Evolutionary conservation across 1,140 invertebrate genomes (phyloP), one percentile per base, ranked within the genome.

Genomic region (Bombyx mandarina): DNA sequence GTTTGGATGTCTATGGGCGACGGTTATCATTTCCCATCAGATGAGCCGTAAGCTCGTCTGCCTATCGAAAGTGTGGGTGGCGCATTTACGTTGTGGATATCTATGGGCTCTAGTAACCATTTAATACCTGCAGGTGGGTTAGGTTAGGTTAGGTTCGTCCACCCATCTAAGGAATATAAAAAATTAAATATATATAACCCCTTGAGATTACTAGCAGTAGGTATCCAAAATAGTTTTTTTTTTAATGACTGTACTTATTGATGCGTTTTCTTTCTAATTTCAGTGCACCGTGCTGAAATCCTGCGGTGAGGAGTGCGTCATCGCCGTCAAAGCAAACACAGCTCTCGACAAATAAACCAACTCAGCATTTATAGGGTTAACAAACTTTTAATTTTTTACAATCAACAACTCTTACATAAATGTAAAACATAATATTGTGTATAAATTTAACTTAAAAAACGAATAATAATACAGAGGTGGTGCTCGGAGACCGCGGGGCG

Each of bases 301-400:
- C 69, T 97, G 95, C 86, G 94, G 94, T 66, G 95, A 97, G 89
- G 95, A 97, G 89, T 95, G 95, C 89, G 95, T 97, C 68, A 96
- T 97, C 90, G 95, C 96, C 86, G 94, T 95, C 79, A 97, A 97
- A 91, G 94, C 93, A 90, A 97, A 97, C 90, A 96, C 94, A 86
- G 94, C 94, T 89, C 91, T 95, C 74, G 95, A 97, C 89, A 97
- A 96, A 94, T 96, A 95, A 94, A 81, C 77, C 71, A 76, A 79
- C 72, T 71, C 73, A 81, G 79, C 80, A 85, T 82, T 82, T 80
- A 84, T 82, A 86, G 82, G 84, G 81, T 77, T 85, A 83, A 82
- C 79, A 83, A 78, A 70, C 79, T 74, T 81, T 79, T 82, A 80
- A 82, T 82, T 87, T 87, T 78, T 87, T 84, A 82, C 79, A 83